Evolutionary conservation across 2,113 vertebrate genomes (phyloP), one percentile per base, ranked within the genome.

Genomic region (Pangasianodon gigas): DNA sequence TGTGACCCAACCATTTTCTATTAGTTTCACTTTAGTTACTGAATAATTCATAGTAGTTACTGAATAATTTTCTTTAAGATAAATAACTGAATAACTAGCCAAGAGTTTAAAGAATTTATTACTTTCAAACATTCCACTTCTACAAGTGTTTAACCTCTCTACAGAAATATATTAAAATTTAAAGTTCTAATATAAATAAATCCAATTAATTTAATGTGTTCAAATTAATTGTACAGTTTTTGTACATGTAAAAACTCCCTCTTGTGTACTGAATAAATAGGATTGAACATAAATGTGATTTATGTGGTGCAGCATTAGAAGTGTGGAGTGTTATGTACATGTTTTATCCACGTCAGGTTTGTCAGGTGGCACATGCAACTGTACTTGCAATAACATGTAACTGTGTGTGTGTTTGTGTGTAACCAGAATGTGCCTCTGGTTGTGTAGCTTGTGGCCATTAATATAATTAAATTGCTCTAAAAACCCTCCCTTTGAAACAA

Each of bases 401-500:
- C 3, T 86, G 90, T 21, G 56, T 51, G 52, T 81, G 56, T 84
- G 26, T 41, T 0, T 84, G 81, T 67, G 67, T 67, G 74, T 90
- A 84, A 69, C 7, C 41, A 41, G 92, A 90, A 79, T 67, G 62
- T 71, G 89, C 89, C 87, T 91, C 92, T 85, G 65, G 82, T 91
- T 87, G 80, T 93, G 90, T 91, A 95, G 92, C 94, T 94, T 94
- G 93, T 92, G 92, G 91, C 90, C 94, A 95, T 96, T 95, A 95
- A 95, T 95, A 94, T 94, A 96, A 96, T 96, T 93, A 93, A 95
- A 96, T 96, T 94, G 93, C 91, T 94, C 93, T 94, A 91, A 95
- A 95, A 96, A 96, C 93, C 95, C 96, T 94, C 93, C 95, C 95
- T 96, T 95, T 95, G 92, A 92, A 95, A 94, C 95, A 90, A 95